phyloP scores from a whole-genome alignment of 2,888 invertebrate genomes.

The Lepeophtheirus nordmannii region DNA sequence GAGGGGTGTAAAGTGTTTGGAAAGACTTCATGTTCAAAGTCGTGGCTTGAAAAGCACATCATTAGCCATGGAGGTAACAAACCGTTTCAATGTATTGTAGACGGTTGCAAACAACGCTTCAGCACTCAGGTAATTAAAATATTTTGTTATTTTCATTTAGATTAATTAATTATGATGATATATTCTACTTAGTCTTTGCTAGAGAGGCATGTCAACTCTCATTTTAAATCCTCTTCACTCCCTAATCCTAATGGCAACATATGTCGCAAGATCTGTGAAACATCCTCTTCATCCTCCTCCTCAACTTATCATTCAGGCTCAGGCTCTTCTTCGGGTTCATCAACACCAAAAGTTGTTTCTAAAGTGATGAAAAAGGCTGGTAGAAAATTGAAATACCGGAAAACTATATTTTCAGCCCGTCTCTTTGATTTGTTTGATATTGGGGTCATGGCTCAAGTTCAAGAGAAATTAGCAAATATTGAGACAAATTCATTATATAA shows the following conservation, averaged over 20 bases:
- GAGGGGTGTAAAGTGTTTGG: constrained; percentile 22
- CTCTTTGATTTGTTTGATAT: constrained; percentile 18
- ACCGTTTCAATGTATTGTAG: constrained; percentile 23
- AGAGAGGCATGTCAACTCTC: constrained; percentile 16
- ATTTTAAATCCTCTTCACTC: constrained; percentile 1
- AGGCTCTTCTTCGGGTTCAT: background rate
- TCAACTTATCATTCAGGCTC: background rate
- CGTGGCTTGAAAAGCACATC: constrained; percentile 22
- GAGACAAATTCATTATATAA: background rate
- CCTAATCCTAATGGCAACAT: background rate
- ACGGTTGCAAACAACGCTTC: constrained; percentile 16
- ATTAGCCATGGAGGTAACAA: constrained; percentile 16
- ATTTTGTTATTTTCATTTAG: too few species aligned
- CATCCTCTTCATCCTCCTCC: background rate
- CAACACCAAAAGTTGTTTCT: background rate
- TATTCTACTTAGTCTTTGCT: background rate
- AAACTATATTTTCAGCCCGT: constrained; percentile 6
- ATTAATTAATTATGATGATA: too few species aligned
- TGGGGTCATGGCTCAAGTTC: constrained; percentile 13
- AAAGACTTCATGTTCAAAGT: constrained; percentile 5
- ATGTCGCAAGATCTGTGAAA: too few species aligned
- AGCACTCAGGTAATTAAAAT: constrained; percentile 1
- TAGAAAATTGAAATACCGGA: constrained; percentile 16
- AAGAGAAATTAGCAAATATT: background rate
- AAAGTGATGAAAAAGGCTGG: background rate